Evolutionary conservation across 1,140 invertebrate genomes (phyloP).

Genomic region (Lasaia peninsularis): DNA sequence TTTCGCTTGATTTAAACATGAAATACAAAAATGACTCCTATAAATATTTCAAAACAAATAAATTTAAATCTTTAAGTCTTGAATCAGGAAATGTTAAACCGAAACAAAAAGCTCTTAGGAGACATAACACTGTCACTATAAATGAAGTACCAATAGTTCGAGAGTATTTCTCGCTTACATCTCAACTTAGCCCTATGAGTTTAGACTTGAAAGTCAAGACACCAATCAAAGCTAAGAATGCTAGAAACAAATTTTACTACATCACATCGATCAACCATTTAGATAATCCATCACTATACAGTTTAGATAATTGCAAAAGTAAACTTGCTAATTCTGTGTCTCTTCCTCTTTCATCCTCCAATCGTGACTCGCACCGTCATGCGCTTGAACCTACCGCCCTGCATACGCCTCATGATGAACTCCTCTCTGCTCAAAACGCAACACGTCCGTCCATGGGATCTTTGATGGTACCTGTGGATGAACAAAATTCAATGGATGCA

Average conservation of each 20-base stretch:
- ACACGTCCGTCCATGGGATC: slow-evolving; percentile 29
- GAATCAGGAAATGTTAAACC: background rate
- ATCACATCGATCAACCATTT: slow-evolving; percentile 38
- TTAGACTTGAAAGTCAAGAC: slow-evolving; percentile 31
- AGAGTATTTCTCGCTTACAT: slow-evolving; percentile 47
- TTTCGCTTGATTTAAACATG: slow-evolving; percentile 49
- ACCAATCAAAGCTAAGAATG: slow-evolving; percentile 5
- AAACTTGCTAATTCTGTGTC: slow-evolving; percentile 69
- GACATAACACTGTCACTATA: slow-evolving; percentile 35
- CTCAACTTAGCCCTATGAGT: slow-evolving; percentile 38
- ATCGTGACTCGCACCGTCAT: slow-evolving; percentile 60
- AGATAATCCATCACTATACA: slow-evolving; percentile 30
- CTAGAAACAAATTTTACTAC: slow-evolving; percentile 17
- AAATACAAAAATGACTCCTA: slow-evolving; percentile 35
- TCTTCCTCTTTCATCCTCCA: slow-evolving; percentile 69
- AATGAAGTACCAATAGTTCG: slow-evolving; percentile 49
- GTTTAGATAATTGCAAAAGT: slow-evolving; percentile 36
- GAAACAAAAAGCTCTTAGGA: background rate
- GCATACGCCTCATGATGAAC: slow-evolving; percentile 46
- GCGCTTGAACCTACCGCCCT: slow-evolving; percentile 55
- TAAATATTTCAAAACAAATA: background rate
- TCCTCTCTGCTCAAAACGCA: slow-evolving; percentile 11
- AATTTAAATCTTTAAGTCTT: background rate
- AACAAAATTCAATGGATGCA: slow-evolving; percentile 24
- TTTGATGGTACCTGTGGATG: slow-evolving; percentile 21